A percentile compares a stretch with the other conserved stretches of the same genome.
These are phyloP conservation scores for Nycteola revayana DNA, from an alignment of 2,888 invertebrate species.

Conservation along the genomic window DNA sequence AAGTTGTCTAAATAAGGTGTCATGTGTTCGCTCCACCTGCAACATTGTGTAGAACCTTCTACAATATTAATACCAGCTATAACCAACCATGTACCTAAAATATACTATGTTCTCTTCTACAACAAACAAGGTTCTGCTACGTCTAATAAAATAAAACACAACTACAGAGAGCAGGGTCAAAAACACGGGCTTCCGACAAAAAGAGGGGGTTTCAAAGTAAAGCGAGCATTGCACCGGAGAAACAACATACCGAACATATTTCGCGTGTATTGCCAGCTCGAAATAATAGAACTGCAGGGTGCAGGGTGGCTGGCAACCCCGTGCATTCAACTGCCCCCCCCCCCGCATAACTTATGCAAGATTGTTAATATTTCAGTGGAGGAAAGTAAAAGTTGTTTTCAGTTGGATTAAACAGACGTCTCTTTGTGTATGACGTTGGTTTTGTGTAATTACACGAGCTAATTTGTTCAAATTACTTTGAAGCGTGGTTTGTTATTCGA, in stretches of 20 bases:
- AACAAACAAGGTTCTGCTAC: too few relatives aligned
- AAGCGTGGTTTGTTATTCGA: constrained; percentile 11
- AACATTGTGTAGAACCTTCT: too few relatives aligned
- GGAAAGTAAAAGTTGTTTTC: constrained; percentile 69
- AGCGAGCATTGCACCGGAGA: constrained; percentile 43
- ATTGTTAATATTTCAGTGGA: constrained; percentile 72
- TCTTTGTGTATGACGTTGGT: constrained; percentile 23
- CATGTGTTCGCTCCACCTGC: too few relatives aligned
- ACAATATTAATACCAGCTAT: too few relatives aligned
- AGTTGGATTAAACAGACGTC: constrained; percentile 28
- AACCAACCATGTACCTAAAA: too few relatives aligned
- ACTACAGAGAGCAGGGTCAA: constrained; percentile 28
- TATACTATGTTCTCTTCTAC: too few relatives aligned
- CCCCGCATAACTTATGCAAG: constrained; percentile 69
- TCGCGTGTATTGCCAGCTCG: constrained; percentile 33
- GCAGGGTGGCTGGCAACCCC: constrained; percentile 24
- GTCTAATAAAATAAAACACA: constrained; percentile 8
- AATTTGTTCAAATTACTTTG: constrained; percentile 30
- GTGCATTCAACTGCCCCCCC: constrained; percentile 58
- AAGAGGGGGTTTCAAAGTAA: constrained; percentile 33
- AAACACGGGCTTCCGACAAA: constrained; percentile 41
- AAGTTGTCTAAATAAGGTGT: too few relatives aligned
- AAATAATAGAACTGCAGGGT: constrained; percentile 38
- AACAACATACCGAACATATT: constrained; percentile 37
- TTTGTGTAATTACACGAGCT: constrained; percentile 8